These are phyloP conservation scores for Ondatra zibethicus DNA, from an alignment of 2,113 vertebrate species.

Conservation along the genomic window DNA sequence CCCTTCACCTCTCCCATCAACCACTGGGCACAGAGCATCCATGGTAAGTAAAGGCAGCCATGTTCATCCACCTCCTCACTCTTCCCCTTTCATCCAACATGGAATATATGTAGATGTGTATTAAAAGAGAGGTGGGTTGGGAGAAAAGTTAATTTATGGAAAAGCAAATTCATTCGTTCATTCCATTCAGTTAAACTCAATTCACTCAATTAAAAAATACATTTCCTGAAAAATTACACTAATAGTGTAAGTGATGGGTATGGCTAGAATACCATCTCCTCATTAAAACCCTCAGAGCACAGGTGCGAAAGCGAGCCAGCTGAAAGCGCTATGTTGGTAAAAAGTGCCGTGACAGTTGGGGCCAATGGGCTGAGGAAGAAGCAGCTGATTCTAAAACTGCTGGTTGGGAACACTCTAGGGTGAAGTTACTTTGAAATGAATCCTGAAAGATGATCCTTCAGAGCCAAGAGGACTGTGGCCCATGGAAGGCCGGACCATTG, in stretches of 20 bases:
- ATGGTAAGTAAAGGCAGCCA: conserved; percentile 91
- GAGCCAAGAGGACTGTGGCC: neutral
- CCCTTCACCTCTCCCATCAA: conserved; percentile 84
- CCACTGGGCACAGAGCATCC: conserved; percentile 90
- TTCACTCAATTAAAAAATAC: neutral
- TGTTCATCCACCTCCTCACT: neutral
- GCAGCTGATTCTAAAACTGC: neutral
- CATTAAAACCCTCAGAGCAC: neutral
- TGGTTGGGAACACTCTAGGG: no score
- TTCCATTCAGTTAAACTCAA: conserved; percentile 13
- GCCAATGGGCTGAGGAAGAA: neutral
- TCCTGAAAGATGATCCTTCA: neutral
- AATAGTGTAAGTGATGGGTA: neutral
- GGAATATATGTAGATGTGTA: neutral
- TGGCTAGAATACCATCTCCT: neutral
- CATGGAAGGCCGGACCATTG: neutral
- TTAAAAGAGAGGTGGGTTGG: neutral
- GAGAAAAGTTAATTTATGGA: conserved; percentile 15
- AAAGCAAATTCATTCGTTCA: conserved; percentile 35
- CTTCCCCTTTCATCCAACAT: neutral
- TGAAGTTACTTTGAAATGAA: neutral
- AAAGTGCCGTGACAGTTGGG: neutral
- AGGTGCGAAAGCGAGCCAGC: neutral
- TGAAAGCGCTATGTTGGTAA: neutral
- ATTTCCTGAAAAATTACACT: neutral